Evolutionary conservation across 1,140 invertebrate species (phyloP).

Genomic region (Stratiolaelaps scimitus): DNA sequence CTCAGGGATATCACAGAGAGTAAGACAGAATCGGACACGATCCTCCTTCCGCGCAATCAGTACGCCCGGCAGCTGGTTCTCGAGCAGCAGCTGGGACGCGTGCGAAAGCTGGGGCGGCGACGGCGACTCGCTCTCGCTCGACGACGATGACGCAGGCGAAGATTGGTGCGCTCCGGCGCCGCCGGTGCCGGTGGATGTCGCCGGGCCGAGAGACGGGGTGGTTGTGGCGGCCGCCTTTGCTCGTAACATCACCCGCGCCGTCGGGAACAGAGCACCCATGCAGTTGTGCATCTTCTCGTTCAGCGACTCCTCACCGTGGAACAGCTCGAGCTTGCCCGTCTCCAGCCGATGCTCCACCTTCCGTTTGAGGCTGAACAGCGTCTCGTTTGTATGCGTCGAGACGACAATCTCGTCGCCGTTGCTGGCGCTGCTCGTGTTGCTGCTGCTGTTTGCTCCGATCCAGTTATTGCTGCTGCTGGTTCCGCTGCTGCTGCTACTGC

Average conservation of each 20-base stretch:
- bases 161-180: conserved; percentile 8
- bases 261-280: conserved; percentile 10
- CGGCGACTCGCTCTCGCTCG: conserved; percentile 28
- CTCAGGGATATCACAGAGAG: conserved; percentile 47
- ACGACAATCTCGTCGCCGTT: conserved; percentile 84
- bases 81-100: conserved; percentile 16
- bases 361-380: conserved; percentile 61
- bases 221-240: neutral
- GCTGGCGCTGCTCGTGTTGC: conserved; percentile 42
- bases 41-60: conserved; percentile 20
- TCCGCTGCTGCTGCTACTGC: neutral
- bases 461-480: conserved; percentile 61
- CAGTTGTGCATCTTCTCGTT: conserved; percentile 1
- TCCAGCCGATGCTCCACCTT: conserved; percentile 39
- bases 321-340: conserved; percentile 10
- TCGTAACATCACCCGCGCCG: neutral
- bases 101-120: conserved; percentile 27
- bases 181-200: neutral
- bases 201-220: neutral
- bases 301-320: conserved; percentile 17
- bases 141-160: conserved; percentile 9
- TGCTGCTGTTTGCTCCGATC: neutral
- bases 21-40: conserved; percentile 17
- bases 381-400: conserved; percentile 85
- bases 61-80: conserved; percentile 31